Conservation (phyloP, 2,113 vertebrate species). For the Ochotona princeps region DNA sequence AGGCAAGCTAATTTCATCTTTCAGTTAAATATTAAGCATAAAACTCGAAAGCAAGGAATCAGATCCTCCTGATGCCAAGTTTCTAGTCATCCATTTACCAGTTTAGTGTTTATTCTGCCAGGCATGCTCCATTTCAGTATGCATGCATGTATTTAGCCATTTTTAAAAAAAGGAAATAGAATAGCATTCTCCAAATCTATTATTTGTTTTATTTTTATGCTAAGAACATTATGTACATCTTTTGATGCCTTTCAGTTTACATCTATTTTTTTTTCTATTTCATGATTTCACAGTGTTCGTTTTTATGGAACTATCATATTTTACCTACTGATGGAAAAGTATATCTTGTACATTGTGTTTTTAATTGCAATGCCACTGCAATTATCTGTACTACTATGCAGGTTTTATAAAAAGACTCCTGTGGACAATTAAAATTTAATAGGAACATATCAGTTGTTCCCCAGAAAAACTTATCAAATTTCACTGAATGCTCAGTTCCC, state of each 20-base stretch:
- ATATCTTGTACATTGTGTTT: not conserved
- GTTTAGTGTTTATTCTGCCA: not conserved
- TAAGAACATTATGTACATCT: not conserved
- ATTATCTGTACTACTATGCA: not conserved
- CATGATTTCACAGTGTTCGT: not conserved
- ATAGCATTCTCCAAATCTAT: not conserved
- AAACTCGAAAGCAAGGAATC: not conserved
- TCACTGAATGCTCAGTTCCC: not conserved
- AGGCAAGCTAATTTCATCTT: constrained; percentile 12
- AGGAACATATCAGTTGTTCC: not conserved
- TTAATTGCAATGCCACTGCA: not conserved
- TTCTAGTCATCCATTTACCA: not conserved
- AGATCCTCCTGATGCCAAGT: no score
- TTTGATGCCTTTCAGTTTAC: not conserved
- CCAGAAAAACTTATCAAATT: not conserved
- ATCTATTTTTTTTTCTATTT: not conserved
- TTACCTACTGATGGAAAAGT: not conserved
- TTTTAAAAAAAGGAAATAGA: not conserved
- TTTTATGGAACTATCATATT: not conserved
- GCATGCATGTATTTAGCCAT: not conserved
- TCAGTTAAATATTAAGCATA: not conserved
- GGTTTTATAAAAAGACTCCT: constrained; percentile 20
- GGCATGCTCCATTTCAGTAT: not conserved
- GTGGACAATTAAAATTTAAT: not conserved
- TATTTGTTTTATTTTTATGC: not conserved